These are phyloP conservation scores for Tadarida brasiliensis DNA, from an alignment of 2,797 vertebrate species.

Conservation along the genomic window DNA sequence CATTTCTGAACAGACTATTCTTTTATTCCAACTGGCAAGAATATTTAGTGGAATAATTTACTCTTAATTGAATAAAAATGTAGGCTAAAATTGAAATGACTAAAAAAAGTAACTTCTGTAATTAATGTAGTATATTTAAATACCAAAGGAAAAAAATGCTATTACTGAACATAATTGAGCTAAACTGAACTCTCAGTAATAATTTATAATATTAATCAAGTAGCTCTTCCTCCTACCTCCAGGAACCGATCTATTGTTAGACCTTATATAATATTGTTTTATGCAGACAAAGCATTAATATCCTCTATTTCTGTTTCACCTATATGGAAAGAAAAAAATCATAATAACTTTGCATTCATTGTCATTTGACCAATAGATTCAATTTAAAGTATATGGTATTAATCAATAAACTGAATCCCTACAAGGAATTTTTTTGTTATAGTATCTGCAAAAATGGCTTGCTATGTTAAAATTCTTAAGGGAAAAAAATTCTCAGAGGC, in stretches of 20 bases:
- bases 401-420: neutral
- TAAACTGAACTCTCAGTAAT: neutral
- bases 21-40: neutral
- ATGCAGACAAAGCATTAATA: neutral
- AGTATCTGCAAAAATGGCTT: neutral
- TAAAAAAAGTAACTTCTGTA: conserved; percentile 18
- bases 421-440: neutral
- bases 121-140: neutral
- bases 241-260: neutral
- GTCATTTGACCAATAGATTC: neutral
- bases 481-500: neutral
- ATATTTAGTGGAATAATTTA: conserved; percentile 38
- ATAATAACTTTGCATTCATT: neutral
- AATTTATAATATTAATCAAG: neutral
- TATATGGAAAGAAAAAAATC: neutral
- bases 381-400: neutral
- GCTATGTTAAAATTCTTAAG: neutral
- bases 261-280: neutral
- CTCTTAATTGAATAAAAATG: neutral
- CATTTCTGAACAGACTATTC: conserved; percentile 2
- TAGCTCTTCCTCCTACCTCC: fast-evolving
- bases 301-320: neutral
- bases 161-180: neutral
- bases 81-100: neutral
- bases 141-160: neutral